Conservation (phyloP, 1,140 invertebrate species). For the Drosophila miranda region DNA sequence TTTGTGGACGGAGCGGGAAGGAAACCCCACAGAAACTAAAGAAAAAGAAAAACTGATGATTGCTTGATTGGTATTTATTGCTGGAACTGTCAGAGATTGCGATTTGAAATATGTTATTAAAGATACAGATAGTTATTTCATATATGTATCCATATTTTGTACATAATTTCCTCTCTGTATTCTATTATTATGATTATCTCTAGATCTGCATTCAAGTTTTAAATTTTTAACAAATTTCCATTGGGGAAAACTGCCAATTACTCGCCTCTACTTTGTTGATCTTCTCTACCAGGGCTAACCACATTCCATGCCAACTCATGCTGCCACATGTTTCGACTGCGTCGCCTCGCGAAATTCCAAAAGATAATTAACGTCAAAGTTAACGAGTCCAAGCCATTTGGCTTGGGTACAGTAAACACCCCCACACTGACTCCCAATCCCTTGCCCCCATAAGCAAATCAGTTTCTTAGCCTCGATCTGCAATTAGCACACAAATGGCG, state of each 20-base stretch:
- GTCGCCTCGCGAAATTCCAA: constrained; percentile 48
- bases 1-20: background rate
- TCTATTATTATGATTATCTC: too few species aligned
- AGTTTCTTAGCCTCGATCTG: constrained; percentile 59
- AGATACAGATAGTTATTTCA: too few species aligned
- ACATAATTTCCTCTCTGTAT: too few species aligned
- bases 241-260: too few species aligned
- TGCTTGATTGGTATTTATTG: too few species aligned
- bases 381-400: constrained; percentile 40
- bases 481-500: constrained; percentile 49
- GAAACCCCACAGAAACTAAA: too few species aligned
- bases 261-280: background rate
- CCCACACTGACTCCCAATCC: background rate
- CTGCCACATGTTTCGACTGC: constrained; percentile 33
- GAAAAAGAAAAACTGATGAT: too few species aligned
- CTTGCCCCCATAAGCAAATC: constrained; percentile 21
- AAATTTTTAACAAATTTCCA: too few species aligned
- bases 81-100: too few species aligned
- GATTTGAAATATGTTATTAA: too few species aligned
- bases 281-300: background rate
- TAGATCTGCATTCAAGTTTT: too few species aligned
- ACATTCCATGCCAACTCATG: background rate
- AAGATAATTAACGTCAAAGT: constrained; percentile 53
- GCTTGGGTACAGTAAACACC: constrained; percentile 8
- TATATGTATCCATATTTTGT: too few species aligned